These are phyloP conservation scores for Tetranychus truncatus DNA, from an alignment of 2,888 invertebrate genomes.

Conservation along the genomic window DNA sequence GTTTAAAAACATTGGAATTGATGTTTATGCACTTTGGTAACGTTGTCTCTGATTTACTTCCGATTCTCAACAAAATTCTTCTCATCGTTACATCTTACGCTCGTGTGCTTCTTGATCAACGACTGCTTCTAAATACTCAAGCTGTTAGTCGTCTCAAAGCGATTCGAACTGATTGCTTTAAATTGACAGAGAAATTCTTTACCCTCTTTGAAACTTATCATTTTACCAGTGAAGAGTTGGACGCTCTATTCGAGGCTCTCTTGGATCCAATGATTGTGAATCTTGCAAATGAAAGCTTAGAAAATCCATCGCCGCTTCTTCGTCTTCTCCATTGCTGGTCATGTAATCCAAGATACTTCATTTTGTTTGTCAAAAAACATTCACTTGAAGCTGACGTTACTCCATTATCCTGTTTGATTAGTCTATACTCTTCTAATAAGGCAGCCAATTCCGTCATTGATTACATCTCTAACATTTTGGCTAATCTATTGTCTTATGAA, in stretches of 20 bases:
- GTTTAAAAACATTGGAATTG: constrained; percentile 30
- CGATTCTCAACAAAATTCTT: constrained; percentile 51
- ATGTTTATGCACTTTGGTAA: constrained; percentile 43
- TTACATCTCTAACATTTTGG: background rate
- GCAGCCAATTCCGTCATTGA: background rate
- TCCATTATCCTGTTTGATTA: background rate
- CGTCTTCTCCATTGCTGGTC: constrained; percentile 64
- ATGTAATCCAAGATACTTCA: constrained; percentile 52
- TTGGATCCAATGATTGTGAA: constrained; percentile 55
- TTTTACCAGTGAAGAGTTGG: constrained; percentile 51
- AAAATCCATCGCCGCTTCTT: constrained; percentile 59
- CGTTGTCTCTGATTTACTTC: constrained; percentile 47
- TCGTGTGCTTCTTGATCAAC: constrained; percentile 44
- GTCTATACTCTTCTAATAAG: background rate
- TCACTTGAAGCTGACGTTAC: background rate
- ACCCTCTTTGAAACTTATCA: constrained; percentile 54
- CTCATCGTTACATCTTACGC: constrained; percentile 42
- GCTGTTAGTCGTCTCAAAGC: constrained; percentile 28
- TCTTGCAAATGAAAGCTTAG: constrained; percentile 57
- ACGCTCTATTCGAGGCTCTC: constrained; percentile 53
- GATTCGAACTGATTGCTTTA: constrained; percentile 19
- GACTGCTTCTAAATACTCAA: constrained; percentile 39
- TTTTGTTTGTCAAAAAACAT: constrained; percentile 43
- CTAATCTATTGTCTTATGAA: background rate
- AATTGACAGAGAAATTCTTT: constrained; percentile 43